A percentile compares a stretch with the other conserved stretches of the same genome.
These are phyloP conservation scores for Noctilio leporinus DNA, from an alignment of 2,113 vertebrate genomes.

Conservation along the genomic window DNA sequence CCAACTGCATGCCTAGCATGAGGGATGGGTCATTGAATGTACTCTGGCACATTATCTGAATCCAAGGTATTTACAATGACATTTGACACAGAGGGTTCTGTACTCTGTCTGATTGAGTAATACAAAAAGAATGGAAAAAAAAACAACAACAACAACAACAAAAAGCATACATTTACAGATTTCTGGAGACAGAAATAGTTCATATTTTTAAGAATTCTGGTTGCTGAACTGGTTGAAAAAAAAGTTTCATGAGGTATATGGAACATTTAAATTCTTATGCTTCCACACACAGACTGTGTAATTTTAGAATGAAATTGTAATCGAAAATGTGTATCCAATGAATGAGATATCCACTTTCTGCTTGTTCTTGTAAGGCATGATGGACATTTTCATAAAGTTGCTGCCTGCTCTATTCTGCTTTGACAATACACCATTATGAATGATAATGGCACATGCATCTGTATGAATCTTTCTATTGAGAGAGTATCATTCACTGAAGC, in stretches of 20 bases:
- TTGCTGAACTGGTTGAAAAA: not conserved
- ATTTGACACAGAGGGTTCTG: not conserved
- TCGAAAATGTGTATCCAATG: not conserved
- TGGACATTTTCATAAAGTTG: not conserved
- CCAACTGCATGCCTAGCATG: not conserved
- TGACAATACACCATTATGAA: not conserved
- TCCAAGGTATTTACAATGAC: not conserved
- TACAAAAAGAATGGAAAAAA: not conserved
- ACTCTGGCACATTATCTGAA: not conserved
- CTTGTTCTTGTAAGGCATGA: not conserved
- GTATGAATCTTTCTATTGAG: not conserved
- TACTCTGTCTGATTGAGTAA: not conserved
- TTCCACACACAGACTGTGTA: not conserved
- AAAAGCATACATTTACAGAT: not conserved
- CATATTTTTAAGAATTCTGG: not conserved
- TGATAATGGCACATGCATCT: not conserved
- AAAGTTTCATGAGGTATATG: not conserved
- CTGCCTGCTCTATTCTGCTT: not conserved
- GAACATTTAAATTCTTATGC: constrained; percentile 19
- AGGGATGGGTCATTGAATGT: not conserved
- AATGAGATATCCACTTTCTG: not conserved
- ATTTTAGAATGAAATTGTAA: not conserved
- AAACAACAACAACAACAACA: no score
- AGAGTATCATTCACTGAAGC: not conserved
- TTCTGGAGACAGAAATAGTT: constrained; percentile 3